Evolutionary conservation across 37 sponge, comb jelly and placozoan genomes (phyloP).

Genomic region (Mnemiopsis leidyi): DNA sequence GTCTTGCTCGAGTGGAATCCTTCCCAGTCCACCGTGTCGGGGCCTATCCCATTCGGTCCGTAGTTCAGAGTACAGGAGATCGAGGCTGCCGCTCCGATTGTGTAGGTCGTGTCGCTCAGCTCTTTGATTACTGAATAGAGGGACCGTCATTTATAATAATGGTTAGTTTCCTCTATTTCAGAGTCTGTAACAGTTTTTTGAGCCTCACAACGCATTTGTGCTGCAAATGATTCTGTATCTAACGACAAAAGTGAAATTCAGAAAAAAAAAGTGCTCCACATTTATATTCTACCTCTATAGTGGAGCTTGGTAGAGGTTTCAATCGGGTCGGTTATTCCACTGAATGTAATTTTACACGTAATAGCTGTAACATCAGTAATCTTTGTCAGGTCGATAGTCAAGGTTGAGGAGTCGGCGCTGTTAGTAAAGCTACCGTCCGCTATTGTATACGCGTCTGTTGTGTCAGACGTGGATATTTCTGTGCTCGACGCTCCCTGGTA

Average conservation of each 20-base stretch:
- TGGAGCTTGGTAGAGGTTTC: neutral
- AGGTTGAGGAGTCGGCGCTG: neutral
- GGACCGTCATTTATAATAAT: neutral
- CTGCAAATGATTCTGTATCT: no score
- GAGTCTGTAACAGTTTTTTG: no score
- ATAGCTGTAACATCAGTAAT: neutral
- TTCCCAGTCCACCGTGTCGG: neutral
- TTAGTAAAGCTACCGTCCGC: neutral
- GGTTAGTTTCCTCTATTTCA: neutral
- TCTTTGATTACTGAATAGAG: neutral
- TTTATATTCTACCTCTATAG: neutral
- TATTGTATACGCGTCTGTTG: neutral
- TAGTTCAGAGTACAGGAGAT: conserved; percentile 2
- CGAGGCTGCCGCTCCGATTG: neutral
- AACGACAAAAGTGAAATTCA: no score
- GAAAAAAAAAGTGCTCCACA: no score
- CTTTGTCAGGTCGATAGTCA: neutral
- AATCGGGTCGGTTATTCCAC: neutral
- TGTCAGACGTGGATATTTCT: neutral
- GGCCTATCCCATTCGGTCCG: neutral
- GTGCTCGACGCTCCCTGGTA: neutral
- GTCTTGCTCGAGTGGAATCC: neutral
- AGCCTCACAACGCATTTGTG: no score
- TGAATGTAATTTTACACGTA: neutral
- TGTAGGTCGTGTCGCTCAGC: neutral